Percentiles rank a stretch among this genome's conserved stretches.
Evolutionary conservation across 2,113 vertebrate genomes (phyloP).

Genomic region (Sterna hirundo): DNA sequence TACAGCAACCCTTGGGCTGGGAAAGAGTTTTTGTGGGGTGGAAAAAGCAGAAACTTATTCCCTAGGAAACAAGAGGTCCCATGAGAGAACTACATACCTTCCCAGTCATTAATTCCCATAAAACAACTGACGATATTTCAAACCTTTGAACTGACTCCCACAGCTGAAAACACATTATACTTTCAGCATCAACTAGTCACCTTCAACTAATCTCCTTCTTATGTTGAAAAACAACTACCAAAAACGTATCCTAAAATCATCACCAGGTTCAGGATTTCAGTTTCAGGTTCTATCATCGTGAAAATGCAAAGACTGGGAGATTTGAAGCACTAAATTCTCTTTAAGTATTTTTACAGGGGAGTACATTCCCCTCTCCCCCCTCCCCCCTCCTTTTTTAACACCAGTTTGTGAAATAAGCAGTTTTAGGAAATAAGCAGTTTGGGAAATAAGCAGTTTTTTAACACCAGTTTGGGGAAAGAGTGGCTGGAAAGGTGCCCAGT

Average conservation of each 20-base stretch:
- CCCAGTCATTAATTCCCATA: neutral
- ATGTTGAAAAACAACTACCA: neutral
- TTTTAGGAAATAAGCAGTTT: neutral
- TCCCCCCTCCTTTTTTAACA: neutral
- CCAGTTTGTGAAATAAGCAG: neutral
- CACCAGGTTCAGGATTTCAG: neutral
- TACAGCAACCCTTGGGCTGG: neutral
- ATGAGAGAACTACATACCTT: neutral
- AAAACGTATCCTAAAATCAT: neutral
- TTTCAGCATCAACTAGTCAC: neutral
- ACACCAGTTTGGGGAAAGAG: neutral
- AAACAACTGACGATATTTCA: neutral
- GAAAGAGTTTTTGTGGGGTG: neutral
- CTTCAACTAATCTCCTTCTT: neutral
- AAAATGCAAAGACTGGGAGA: neutral
- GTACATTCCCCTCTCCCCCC: neutral
- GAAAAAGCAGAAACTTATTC: neutral
- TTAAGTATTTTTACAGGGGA: neutral
- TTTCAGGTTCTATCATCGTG: neutral
- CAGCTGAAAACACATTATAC: neutral
- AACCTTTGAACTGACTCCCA: neutral
- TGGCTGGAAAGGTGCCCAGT: neutral
- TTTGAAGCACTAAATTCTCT: neutral
- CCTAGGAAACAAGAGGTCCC: neutral
- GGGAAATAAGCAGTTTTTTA: neutral